Evolutionary conservation across 2,113 vertebrate species (phyloP), one percentile per base, ranked within the genome.

Genomic region (Hemiprocne comata): DNA sequence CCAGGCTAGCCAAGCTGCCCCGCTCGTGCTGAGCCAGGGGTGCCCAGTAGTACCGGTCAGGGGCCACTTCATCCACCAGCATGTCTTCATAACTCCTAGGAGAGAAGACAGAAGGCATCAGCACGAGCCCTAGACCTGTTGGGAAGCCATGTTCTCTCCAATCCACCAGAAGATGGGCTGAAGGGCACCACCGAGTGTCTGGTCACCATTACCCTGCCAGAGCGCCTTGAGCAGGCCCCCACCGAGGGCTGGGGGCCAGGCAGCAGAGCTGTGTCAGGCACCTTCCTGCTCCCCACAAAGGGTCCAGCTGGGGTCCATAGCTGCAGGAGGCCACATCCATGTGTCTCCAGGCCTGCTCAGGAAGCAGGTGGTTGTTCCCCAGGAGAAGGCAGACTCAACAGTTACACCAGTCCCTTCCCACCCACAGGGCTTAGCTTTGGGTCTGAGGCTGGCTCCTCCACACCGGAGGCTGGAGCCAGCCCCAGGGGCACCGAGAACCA

Each of bases 1-100:
- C 99, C 97, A 99, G 94, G 20, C 99, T 99, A 1, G 99, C 99
- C 98, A 99, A 98, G 97, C 99, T 99, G 20, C 99, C 99, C 50
- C 98, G 97, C 91, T 99, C 99, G 0, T 99, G 99, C 94, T 99
- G 98, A 48, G 99, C 99, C 96, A 99, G 90, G 0, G 99, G 99
- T 2, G 99, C 98, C 98, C 98, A 99, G 64, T 99, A 99, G 97
- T 99, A 99, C 95, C 98, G 97, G 95, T 99, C 99, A 0, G 98
- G 97, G 3, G 98, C 98, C 91, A 99, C 98, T 76, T 99, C 99
- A 3, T 98, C 99, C 31, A 99, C 99, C 94, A 99, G 98, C 86
- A 99, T 98, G 89, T 99, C 99, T 92, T 99, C 99, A 0, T 99
- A 99, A 73, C 99, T 99, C 98, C 96, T 97, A 86, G 51, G 48